Conservation (phyloP, 2,888 invertebrate genomes). For the Lasioglossum oenotherae region DNA sequence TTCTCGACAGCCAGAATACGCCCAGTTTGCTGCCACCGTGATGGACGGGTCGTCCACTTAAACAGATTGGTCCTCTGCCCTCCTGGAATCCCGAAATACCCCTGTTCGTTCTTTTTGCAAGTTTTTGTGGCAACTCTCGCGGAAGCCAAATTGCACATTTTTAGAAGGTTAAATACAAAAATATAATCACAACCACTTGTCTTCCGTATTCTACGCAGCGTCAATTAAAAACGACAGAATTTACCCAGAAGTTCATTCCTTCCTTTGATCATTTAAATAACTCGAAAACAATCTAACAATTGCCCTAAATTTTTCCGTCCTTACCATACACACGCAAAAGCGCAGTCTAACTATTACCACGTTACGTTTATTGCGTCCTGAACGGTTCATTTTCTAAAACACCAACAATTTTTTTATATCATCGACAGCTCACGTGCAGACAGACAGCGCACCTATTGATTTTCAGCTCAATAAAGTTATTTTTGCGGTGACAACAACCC, state of each 20-base stretch:
- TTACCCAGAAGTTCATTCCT: too few species aligned
- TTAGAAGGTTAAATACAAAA: too few species aligned
- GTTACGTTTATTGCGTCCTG: background rate
- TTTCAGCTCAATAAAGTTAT: conserved; percentile 7
- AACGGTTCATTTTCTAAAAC: background rate
- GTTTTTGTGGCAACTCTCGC: background rate
- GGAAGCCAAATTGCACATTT: background rate
- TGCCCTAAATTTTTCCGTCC: too few species aligned
- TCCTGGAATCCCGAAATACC: background rate
- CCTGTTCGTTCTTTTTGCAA: background rate
- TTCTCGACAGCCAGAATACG: background rate
- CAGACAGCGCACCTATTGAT: background rate
- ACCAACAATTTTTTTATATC: background rate
- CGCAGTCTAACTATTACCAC: background rate
- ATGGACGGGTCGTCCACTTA: conserved; percentile 5
- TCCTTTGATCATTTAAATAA: too few species aligned
- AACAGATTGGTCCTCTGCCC: conserved; percentile 3
- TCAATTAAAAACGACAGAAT: too few species aligned
- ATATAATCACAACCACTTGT: too few species aligned
- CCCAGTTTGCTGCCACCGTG: background rate
- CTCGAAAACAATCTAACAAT: too few species aligned
- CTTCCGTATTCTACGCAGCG: too few species aligned
- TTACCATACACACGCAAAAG: too few species aligned
- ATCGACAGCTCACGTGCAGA: background rate
- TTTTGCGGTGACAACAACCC: background rate